Evolutionary conservation across 2,888 invertebrate species (phyloP), one percentile per base, ranked within the genome.

Genomic region (Heliconius ismenius): DNA sequence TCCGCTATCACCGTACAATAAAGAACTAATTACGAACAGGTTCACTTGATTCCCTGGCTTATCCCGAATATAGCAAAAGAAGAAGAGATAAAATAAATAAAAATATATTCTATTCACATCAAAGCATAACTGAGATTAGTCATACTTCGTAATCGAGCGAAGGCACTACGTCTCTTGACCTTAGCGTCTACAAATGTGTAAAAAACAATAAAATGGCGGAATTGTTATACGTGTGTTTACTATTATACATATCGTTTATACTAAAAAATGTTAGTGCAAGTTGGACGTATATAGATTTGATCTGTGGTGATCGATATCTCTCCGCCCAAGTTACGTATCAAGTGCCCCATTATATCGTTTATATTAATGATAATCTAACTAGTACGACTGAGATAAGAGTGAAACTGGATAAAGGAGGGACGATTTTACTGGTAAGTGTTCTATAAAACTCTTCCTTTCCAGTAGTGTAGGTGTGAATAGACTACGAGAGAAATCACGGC

Each of bases 181-280:
- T 65, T 65, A 64, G n/a, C 13, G n/a, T 36, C 10, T n/a, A n/a
- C 54, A 54, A 9, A 54, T 54, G 54, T 54, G 54, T 54, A 54
- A 54, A 54, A 54, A 54, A 54, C 54, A 54, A 65, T 21, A 65
- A 36, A 36, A 65, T 65, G 65, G 65, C 65, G 65, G 65, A 65
- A 10, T 4, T 65, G 11, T 13, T 65, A 36, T 36, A 36, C 13
- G 4, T 13, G 36, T 65, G 36, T 36, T 4, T 36, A 36, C 21
- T 65, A n/a, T 36, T 65, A 4, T 36, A n/a, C 36, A 21, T 65
- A 36, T 65, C 11, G 4, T 36, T n/a, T 36, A 65, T 11, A 4
- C 3, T 36, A 36, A 36, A 65, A 13, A 36, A 36, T 36, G n/a
- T n/a, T 65, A 21, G 21, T 24, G 36, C 36, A 36, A 36, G 65